Conservation (phyloP, 2,888 invertebrate genomes). For the Hedya salicella region DNA sequence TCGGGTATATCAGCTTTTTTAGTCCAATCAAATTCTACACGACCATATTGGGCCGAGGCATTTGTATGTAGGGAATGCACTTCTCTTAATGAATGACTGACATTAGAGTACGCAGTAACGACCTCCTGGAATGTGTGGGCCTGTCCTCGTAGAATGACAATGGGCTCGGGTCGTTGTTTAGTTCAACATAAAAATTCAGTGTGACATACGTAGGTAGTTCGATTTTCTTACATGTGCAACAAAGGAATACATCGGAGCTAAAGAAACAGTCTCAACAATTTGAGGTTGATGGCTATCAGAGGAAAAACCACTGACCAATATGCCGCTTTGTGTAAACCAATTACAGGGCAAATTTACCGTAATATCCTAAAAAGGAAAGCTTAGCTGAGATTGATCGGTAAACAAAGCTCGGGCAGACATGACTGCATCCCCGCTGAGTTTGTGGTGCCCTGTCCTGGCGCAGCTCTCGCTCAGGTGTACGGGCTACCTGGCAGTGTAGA, state of each 20-base stretch:
- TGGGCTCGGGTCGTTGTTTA: slow-evolving; percentile 53
- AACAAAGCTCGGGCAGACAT: slow-evolving; percentile 59
- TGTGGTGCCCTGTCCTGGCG: slow-evolving; percentile 48
- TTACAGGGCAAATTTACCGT: slow-evolving; percentile 49
- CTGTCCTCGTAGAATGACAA: slow-evolving; percentile 60
- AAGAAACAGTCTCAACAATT: slow-evolving; percentile 13
- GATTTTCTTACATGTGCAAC: slow-evolving; percentile 46
- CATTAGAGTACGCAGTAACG: slow-evolving; percentile 61
- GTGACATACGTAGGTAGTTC: slow-evolving; percentile 35
- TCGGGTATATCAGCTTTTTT: not conserved
- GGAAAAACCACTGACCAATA: slow-evolving; percentile 10
- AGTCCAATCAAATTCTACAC: not conserved
- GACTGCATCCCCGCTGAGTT: slow-evolving; percentile 47
- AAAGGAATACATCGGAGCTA: slow-evolving; percentile 40
- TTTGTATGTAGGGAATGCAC: slow-evolving; percentile 73
- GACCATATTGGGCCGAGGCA: slow-evolving; percentile 57
- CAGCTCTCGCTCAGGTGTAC: slow-evolving; percentile 50
- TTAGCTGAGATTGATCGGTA: slow-evolving; percentile 57
- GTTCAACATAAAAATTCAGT: slow-evolving; percentile 47
- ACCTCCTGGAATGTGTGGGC: slow-evolving; percentile 64
- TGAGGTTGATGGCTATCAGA: not conserved
- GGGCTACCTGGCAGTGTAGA: slow-evolving; percentile 48
- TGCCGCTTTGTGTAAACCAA: slow-evolving; percentile 26
- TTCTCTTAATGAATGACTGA: slow-evolving; percentile 70
- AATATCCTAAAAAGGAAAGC: slow-evolving; percentile 53